phyloP scores from a whole-genome alignment of 2,797 vertebrate species.

The Chelon auratus region DNA sequence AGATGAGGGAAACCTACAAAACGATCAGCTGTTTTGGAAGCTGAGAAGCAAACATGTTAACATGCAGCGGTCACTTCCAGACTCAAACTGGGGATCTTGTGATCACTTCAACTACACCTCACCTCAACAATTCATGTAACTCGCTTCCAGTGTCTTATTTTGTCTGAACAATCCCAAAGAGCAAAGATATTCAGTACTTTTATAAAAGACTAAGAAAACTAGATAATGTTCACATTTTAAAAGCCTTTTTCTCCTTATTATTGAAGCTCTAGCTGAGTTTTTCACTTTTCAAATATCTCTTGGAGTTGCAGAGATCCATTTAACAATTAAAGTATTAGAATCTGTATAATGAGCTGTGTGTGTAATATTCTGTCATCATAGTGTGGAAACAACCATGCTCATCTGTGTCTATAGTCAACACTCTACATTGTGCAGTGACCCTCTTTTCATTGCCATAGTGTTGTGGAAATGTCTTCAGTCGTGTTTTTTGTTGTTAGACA shows the following conservation, averaged over 20 bases:
- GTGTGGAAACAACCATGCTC: conserved; percentile 52
- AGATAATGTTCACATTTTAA: too few species aligned
- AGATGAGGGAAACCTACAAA: not conserved
- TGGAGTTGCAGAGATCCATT: not conserved
- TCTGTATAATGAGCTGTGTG: conserved; percentile 29
- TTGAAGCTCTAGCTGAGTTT: not conserved
- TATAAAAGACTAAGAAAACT: too few species aligned
- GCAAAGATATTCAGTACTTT: not conserved
- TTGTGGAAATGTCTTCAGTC: conserved; percentile 76
- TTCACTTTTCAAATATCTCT: not conserved
- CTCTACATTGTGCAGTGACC: conserved; percentile 71
- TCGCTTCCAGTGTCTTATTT: not conserved
- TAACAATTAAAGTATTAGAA: not conserved
- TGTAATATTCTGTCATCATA: conserved; percentile 44
- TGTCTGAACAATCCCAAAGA: not conserved
- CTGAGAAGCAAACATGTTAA: too few species aligned
- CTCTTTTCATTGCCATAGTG: conserved; percentile 75
- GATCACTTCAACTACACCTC: not conserved
- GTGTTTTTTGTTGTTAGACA: conserved; percentile 69
- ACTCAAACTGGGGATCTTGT: not conserved
- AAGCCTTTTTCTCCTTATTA: too few species aligned
- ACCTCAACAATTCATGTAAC: too few species aligned
- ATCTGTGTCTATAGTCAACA: conserved; percentile 67
- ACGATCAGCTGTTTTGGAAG: not conserved
- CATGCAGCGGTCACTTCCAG: not conserved